These are phyloP conservation scores for Automeris io DNA, from an alignment of 2,888 invertebrate species.

Conservation along the genomic window DNA sequence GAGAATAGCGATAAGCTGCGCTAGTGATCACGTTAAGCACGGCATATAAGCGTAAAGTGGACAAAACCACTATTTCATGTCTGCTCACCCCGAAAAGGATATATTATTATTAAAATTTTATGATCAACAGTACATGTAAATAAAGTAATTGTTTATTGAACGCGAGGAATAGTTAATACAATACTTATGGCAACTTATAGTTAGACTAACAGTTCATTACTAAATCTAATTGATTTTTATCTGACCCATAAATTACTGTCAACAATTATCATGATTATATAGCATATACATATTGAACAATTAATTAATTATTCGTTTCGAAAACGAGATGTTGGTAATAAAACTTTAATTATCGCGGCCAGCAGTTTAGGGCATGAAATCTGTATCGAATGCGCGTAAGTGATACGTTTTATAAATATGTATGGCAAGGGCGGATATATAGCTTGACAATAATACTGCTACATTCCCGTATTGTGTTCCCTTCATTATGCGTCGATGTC, in stretches of 20 bases:
- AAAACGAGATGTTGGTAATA: constrained; percentile 26
- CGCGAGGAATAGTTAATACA: too few relatives aligned
- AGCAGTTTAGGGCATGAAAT: constrained; percentile 9
- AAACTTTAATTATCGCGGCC: constrained; percentile 25
- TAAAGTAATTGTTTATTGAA: too few relatives aligned
- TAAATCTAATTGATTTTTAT: not conserved
- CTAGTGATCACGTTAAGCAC: too few relatives aligned
- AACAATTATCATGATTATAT: constrained; percentile 4
- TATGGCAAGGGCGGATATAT: constrained; percentile 61
- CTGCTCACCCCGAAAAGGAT: too few relatives aligned
- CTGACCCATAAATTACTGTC: not conserved
- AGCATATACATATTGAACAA: constrained; percentile 16
- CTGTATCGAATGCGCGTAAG: constrained; percentile 26
- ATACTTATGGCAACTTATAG: not conserved
- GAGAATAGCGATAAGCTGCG: too few relatives aligned
- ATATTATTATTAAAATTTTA: too few relatives aligned
- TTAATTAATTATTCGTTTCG: constrained; percentile 21
- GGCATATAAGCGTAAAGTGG: too few relatives aligned
- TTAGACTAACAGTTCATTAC: not conserved
- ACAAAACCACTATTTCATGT: too few relatives aligned
- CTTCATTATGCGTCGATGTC: constrained; percentile 53
- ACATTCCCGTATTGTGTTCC: constrained; percentile 53
- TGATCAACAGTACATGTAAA: too few relatives aligned
- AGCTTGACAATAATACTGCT: constrained; percentile 53
- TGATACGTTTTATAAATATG: constrained; percentile 57